phyloP scores from a whole-genome alignment of 2,888 invertebrate species.

The Alentia gelatinosa region DNA sequence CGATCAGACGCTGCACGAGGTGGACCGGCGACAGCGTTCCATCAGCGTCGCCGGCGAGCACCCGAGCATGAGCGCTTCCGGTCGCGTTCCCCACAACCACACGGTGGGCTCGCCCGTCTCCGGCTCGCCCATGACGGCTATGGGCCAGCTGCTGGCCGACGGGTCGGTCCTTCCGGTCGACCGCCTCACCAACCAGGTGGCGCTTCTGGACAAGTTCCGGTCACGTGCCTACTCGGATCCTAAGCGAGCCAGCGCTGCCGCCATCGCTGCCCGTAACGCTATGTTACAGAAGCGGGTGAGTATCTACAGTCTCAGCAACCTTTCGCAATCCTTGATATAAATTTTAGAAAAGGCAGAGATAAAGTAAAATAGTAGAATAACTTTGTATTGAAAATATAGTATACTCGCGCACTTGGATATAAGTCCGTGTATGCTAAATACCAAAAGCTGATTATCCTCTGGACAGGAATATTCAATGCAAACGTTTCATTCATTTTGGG shows the following conservation, averaged over 20 bases:
- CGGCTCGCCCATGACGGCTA: conserved; percentile 61
- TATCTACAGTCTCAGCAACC: too few species aligned
- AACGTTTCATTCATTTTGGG: too few species aligned
- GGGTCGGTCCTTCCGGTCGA: conserved; percentile 65
- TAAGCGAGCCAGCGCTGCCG: background rate
- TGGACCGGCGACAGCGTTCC: conserved; percentile 2
- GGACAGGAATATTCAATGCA: too few species aligned
- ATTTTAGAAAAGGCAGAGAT: too few species aligned
- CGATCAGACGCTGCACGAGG: conserved; percentile 61
- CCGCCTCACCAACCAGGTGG: conserved; percentile 53
- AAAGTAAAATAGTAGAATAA: too few species aligned
- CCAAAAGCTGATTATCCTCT: too few species aligned
- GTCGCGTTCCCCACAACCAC: background rate
- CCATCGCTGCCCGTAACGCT: conserved; percentile 36
- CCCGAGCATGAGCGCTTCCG: background rate
- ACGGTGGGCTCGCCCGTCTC: background rate
- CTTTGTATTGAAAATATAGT: too few species aligned
- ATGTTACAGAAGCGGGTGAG: conserved; percentile 21
- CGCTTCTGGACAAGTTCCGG: conserved; percentile 64
- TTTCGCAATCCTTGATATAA: too few species aligned
- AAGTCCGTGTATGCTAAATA: too few species aligned
- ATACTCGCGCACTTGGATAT: too few species aligned
- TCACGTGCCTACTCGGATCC: conserved; percentile 65
- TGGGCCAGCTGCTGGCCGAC: conserved; percentile 76
- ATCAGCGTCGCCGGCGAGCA: background rate